A percentile compares a stretch with the other conserved stretches of the same genome.
phyloP scores from a whole-genome alignment of 1,140 invertebrate species.

The Penaeus vannamei region DNA sequence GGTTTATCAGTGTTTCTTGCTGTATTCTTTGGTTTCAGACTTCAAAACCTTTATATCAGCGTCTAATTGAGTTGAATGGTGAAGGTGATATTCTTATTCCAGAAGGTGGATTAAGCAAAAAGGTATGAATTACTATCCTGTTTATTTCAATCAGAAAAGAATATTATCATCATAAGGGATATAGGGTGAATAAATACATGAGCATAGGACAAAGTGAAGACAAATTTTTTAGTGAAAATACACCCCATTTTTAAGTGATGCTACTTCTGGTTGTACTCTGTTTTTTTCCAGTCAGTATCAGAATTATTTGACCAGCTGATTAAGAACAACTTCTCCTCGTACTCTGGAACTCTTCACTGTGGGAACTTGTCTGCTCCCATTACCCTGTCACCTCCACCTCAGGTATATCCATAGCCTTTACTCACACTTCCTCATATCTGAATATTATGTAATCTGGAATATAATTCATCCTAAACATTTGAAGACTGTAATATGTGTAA shows the following conservation, averaged over 20 bases:
- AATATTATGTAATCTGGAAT: background rate
- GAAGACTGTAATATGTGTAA: too few relatives aligned
- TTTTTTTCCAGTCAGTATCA: slow-evolving; percentile 74
- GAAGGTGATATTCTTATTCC: slow-evolving; percentile 79
- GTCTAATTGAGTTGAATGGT: slow-evolving; percentile 77
- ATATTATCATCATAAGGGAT: background rate
- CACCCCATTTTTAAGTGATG: too few relatives aligned
- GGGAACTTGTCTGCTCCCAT: slow-evolving; percentile 83
- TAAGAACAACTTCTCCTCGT: slow-evolving; percentile 85
- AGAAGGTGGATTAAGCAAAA: slow-evolving; percentile 72
- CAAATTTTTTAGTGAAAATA: too few relatives aligned
- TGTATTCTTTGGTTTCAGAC: slow-evolving; percentile 38
- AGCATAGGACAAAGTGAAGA: too few relatives aligned
- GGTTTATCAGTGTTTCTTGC: too few relatives aligned
- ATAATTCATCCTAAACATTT: too few relatives aligned
- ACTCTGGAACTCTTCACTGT: slow-evolving; percentile 83
- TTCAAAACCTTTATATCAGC: slow-evolving; percentile 73
- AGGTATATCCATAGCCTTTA: slow-evolving; percentile 72
- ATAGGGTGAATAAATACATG: background rate
- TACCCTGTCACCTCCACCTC: slow-evolving; percentile 83
- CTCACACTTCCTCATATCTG: background rate
- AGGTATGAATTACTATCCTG: slow-evolving; percentile 30
- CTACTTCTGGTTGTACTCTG: too few relatives aligned
- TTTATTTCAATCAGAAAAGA: background rate
- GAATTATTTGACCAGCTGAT: slow-evolving; percentile 82